A percentile compares a stretch with the other conserved stretches of the same genome.
Conservation (phyloP, 2,888 invertebrate genomes). For the Ypsolopha sequella region DNA sequence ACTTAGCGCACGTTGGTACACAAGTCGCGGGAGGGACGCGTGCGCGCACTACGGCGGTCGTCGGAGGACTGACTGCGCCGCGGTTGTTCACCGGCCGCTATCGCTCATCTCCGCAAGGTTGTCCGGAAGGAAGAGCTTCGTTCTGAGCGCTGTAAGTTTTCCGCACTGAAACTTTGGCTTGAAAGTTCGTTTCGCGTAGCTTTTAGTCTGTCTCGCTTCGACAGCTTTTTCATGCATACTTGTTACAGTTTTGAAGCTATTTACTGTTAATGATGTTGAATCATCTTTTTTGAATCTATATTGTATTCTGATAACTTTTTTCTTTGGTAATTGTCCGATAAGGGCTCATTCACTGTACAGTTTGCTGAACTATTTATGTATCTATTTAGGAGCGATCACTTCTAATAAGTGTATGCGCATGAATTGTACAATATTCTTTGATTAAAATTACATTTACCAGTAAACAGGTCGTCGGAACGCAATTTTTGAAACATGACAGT, state of each 20-base stretch:
- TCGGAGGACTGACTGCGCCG: constrained; percentile 45
- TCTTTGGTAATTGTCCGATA: too few species aligned
- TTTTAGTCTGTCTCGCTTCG: not conserved
- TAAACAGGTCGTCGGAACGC: too few species aligned
- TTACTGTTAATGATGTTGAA: not conserved
- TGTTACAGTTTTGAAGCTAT: not conserved
- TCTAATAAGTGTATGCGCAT: too few species aligned
- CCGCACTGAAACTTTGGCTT: not conserved
- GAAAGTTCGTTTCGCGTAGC: not conserved
- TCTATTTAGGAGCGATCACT: too few species aligned
- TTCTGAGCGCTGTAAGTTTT: not conserved
- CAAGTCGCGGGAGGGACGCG: constrained; percentile 23
- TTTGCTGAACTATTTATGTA: too few species aligned
- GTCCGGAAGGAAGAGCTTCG: constrained; percentile 51
- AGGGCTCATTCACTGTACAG: too few species aligned
- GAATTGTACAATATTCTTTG: too few species aligned
- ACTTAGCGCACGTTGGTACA: constrained; percentile 36
- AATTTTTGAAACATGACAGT: too few species aligned
- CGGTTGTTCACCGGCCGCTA: constrained; percentile 23
- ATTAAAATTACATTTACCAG: too few species aligned
- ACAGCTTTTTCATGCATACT: not conserved
- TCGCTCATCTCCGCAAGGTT: constrained; percentile 28
- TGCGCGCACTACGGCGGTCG: constrained; percentile 42
- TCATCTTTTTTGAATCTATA: too few species aligned
- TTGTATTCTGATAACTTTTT: too few species aligned